A percentile compares a stretch with the other conserved stretches of the same genome.
These are phyloP conservation scores for Sclerurus mexicanus DNA, from an alignment of 2,113 vertebrate species.

Conservation along the genomic window DNA sequence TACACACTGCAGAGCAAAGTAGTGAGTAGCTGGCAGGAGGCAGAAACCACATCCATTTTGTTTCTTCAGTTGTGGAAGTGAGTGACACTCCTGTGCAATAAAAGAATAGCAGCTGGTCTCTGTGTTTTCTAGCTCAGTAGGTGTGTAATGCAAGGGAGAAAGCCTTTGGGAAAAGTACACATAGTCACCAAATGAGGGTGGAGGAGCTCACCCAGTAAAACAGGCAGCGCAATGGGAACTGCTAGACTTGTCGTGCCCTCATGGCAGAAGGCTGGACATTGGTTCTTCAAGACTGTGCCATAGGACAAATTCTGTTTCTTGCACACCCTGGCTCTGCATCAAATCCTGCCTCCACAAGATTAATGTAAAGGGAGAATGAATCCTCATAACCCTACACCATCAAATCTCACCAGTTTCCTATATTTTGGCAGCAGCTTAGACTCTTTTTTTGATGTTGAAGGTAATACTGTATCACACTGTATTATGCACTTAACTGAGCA, in stretches of 20 bases:
- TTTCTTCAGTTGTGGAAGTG: neutral
- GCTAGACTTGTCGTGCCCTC: neutral
- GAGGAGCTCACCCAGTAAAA: neutral
- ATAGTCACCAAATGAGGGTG: neutral
- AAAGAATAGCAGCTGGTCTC: neutral
- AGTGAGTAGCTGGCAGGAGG: neutral
- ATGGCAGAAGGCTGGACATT: neutral
- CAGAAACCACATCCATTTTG: neutral
- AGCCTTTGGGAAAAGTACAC: neutral
- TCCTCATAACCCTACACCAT: neutral
- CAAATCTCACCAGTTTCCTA: neutral
- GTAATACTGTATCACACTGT: neutral
- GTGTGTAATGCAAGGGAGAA: neutral
- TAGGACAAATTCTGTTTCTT: neutral
- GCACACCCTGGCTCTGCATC: neutral
- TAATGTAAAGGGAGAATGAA: neutral
- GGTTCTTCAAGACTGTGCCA: neutral
- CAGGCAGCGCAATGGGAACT: neutral
- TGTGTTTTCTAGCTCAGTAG: neutral
- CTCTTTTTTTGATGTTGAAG: accelerated
- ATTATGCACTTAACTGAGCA: neutral
- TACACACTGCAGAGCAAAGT: neutral
- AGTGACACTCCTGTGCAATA: neutral
- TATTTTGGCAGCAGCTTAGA: neutral
- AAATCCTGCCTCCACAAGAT: neutral